Percentiles rank a stretch among this genome's conserved stretches.
These are phyloP conservation scores for Epizoanthus scotinus DNA, from an alignment of 92 coral and sea anemone genomes.

Conservation along the genomic window DNA sequence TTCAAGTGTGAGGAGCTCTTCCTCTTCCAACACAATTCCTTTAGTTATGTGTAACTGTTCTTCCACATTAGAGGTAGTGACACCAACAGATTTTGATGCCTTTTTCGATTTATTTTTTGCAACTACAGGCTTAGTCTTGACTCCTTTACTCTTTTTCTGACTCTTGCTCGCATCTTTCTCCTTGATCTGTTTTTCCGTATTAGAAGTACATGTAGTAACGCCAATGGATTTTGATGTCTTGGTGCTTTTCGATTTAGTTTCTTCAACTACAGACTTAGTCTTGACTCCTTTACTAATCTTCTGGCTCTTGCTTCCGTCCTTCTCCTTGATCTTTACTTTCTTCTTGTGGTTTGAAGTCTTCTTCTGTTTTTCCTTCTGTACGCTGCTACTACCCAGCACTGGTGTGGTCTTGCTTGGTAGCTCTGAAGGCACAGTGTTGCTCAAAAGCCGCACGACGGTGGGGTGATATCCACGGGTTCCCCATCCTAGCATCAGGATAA, in stretches of 20 bases:
- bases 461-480: not conserved
- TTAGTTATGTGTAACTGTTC: slow-evolving; percentile 36
- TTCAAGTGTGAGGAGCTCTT: slow-evolving; percentile 14
- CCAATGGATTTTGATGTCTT: not conserved
- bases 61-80: not conserved
- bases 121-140: not conserved
- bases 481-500: not conserved
- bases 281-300: not conserved
- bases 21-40: slow-evolving; percentile 21
- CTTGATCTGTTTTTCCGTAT: slow-evolving; percentile 8
- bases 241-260: not conserved
- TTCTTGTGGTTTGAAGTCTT: slow-evolving; percentile 17
- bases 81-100: not conserved
- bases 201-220: not conserved
- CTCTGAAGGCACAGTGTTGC: not conserved
- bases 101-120: not conserved
- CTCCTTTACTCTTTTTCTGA: not conserved
- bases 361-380: slow-evolving; percentile 15
- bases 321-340: not conserved
- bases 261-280: not conserved
- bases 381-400: not conserved
- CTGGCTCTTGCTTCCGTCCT: not conserved
- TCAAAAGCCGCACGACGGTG: not conserved
- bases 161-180: not conserved
- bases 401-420: not conserved